Evolutionary conservation across 2,113 vertebrate species (phyloP).

Genomic region (Vidua chalybeata): DNA sequence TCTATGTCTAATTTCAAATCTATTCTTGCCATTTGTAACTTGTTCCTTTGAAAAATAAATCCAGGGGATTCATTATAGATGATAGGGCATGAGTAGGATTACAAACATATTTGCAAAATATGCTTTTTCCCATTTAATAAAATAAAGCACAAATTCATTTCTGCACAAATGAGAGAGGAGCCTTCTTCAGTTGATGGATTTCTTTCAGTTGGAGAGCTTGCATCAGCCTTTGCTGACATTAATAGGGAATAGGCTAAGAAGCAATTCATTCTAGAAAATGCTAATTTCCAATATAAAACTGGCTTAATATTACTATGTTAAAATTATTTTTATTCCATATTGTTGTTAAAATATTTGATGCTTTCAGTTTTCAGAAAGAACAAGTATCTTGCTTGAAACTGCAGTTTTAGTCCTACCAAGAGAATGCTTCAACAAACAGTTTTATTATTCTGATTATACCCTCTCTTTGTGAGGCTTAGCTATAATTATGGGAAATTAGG

Average conservation of each 20-base stretch:
- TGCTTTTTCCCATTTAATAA: background rate
- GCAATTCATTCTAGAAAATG: background rate
- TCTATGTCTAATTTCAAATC: background rate
- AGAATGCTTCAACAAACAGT: background rate
- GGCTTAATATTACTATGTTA: background rate
- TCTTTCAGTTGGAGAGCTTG: background rate
- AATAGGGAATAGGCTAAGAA: background rate
- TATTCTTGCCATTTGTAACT: background rate
- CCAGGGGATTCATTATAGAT: background rate
- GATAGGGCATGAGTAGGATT: background rate
- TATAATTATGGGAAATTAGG: constrained; percentile 25
- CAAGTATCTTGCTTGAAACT: background rate
- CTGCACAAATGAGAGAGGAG: background rate
- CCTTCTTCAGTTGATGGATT: background rate
- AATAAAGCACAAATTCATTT: background rate
- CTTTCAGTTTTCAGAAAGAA: background rate
- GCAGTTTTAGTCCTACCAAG: background rate
- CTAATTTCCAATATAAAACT: background rate
- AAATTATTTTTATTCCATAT: background rate
- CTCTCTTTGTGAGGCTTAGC: background rate
- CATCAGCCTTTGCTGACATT: background rate
- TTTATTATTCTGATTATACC: constrained; percentile 47
- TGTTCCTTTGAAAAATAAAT: background rate
- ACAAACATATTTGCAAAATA: background rate
- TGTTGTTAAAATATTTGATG: background rate